Conservation (phyloP, 2,797 vertebrate genomes). For the Mastacembelus armatus region DNA sequence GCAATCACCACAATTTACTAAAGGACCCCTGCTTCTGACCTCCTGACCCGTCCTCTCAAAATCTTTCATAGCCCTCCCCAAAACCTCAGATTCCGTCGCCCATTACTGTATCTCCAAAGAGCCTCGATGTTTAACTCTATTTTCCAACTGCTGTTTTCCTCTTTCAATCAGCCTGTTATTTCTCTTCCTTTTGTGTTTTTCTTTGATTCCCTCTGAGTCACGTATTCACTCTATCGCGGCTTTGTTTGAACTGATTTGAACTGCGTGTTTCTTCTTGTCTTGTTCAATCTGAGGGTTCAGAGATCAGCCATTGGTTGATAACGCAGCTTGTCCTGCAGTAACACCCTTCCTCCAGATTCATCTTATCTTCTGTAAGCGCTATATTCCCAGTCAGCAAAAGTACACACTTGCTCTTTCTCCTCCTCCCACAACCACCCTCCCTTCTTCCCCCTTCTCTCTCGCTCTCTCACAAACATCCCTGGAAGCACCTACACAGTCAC, state of each 20-base stretch:
- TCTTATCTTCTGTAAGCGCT: conserved; percentile 44
- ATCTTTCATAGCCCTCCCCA: conserved; percentile 68
- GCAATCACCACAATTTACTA: conserved; percentile 68
- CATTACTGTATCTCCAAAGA: conserved; percentile 33
- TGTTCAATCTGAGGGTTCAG: conserved; percentile 83
- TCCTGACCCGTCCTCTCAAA: conserved; percentile 38
- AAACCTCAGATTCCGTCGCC: conserved; percentile 41
- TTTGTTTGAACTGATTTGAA: conserved; percentile 53
- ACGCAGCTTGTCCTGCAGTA: conserved; percentile 61
- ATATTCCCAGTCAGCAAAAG: conserved; percentile 56
- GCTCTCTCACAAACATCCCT: conserved; percentile 50
- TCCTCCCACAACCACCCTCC: conserved; percentile 17
- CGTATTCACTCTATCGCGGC: conserved; percentile 24
- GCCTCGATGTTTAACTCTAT: conserved; percentile 19
- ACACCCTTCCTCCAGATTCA: conserved; percentile 65
- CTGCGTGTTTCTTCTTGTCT: conserved; percentile 44
- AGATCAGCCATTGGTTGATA: conserved; percentile 81
- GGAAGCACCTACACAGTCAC: conserved; percentile 5
- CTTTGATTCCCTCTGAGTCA: conserved; percentile 10
- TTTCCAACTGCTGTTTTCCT: conserved; percentile 9
- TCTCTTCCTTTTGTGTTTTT: conserved; percentile 3
- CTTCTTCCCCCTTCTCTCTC: conserved; percentile 15
- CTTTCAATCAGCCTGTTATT: not conserved
- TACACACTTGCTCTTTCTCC: conserved; percentile 55
- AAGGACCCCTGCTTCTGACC: conserved; percentile 51